Base-by-base conservation (phyloP, 1,140 invertebrate species). In the Drosophila trapezifrons region DNA sequence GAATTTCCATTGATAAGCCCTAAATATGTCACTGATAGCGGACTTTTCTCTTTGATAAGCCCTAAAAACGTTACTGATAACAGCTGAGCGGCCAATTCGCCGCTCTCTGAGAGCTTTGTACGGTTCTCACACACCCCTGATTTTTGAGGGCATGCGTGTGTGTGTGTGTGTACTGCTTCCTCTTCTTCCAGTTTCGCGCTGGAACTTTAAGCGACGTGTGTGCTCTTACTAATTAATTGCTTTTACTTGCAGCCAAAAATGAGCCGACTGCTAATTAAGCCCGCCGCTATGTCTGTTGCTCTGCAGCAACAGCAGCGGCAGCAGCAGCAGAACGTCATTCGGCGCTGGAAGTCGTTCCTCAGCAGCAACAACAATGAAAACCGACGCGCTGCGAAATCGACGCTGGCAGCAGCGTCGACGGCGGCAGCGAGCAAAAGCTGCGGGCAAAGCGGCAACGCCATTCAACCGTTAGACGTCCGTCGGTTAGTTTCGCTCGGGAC, bases 291-390 rank as follows among this genome's bases (percentile, higher is more conserved):
- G 46, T 71, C 59, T 43, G 75, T 22, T 46, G 49, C 55, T 20
- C n/a, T 63, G 58, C 38, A 75, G 40, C 59, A 59, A 51, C 69
- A 63, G 18, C 45, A 74, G 59, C 55, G 54, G 32, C 78, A 77
- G 35, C 66, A 65, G 47, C 82, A 78, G 32, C 82, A 86, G 49
- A 65, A 77, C 49, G 65, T 77, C 35, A 75, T 80, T 64, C 84
- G 80, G 18, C 84, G 84, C 80, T 87, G 84, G 84, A 87, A 87
- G 65, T 89, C 83, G 72, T 83, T 72, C 54, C 63, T 89, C 76
- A 81, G 83, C 73, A 77, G 72, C 57, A 52, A 57, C 59, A 55
- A 37, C 76, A 43, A 45, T 66, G 37, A 20, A 67, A 57, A 46
- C 27, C 38, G 37, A 49, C 64, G 43, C 46, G 13, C 76, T 18